Evolutionary conservation across 35 echinoderm and acorn worm genomes (phyloP).

Genomic region (Strongylocentrotus purpuratus): DNA sequence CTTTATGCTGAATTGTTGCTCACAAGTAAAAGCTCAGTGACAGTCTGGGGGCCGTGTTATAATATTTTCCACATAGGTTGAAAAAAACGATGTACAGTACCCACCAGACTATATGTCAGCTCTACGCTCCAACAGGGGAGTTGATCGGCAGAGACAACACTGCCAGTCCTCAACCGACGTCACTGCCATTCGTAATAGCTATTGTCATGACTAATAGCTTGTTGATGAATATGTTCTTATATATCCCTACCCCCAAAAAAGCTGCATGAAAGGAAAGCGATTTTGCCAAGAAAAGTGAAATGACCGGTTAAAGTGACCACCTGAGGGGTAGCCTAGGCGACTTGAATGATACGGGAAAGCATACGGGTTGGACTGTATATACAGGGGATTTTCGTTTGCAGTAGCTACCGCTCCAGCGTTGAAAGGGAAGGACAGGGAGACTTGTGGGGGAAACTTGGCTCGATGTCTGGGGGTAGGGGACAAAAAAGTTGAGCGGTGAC

Average conservation of each 20-base stretch:
- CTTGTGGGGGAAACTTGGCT: slow-evolving; percentile 15
- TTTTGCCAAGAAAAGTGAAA: background rate
- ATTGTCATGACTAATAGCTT: background rate
- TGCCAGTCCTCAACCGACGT: background rate
- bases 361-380: background rate
- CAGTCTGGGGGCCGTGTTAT: background rate
- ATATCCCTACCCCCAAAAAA: background rate
- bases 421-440: slow-evolving; percentile 8
- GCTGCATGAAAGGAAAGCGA: background rate
- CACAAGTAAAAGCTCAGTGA: background rate
- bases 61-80: background rate
- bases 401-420: background rate
- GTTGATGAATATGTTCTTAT: background rate
- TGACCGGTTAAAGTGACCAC: background rate
- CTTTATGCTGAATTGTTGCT: too few relatives aligned
- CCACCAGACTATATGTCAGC: background rate
- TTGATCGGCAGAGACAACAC: background rate
- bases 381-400: background rate
- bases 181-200: background rate
- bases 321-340: background rate
- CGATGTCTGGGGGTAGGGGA: background rate
- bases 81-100: background rate
- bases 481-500: background rate
- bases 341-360: background rate
- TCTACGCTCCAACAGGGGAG: background rate